phyloP scores from a whole-genome alignment of 2,888 invertebrate species.

The Augochlorella aurata region DNA sequence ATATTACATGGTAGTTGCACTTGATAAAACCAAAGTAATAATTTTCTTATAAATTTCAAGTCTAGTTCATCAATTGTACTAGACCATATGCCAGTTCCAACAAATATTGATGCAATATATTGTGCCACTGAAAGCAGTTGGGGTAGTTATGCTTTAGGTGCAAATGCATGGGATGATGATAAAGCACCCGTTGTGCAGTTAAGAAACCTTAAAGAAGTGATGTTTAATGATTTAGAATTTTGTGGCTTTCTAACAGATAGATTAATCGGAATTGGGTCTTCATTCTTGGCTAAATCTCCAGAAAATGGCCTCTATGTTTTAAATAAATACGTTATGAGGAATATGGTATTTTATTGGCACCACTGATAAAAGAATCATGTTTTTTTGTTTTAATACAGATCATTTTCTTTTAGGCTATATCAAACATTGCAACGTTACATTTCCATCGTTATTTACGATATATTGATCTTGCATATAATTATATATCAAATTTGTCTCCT shows the following conservation, averaged over 20 bases:
- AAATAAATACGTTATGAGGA: constrained; percentile 83
- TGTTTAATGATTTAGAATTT: constrained; percentile 69
- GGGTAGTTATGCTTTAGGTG: constrained; percentile 66
- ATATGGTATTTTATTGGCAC: constrained; percentile 68
- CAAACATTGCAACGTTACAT: constrained; percentile 83
- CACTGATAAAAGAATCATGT: neutral
- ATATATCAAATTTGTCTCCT: constrained; percentile 83
- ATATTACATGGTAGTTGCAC: neutral
- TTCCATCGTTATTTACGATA: constrained; percentile 85
- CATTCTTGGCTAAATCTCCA: constrained; percentile 84
- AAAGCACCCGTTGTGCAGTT: constrained; percentile 66
- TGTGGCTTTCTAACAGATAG: constrained; percentile 83
- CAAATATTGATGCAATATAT: constrained; percentile 44
- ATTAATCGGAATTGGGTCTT: constrained; percentile 83
- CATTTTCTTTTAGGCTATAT: constrained; percentile 76
- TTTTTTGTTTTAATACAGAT: neutral
- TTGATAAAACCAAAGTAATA: neutral
- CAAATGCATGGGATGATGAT: constrained; percentile 68
- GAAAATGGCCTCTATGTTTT: constrained; percentile 83
- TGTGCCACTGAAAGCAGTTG: constrained; percentile 66
- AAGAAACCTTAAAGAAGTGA: constrained; percentile 42
- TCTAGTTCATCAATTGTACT: constrained; percentile 26
- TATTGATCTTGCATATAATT: constrained; percentile 85
- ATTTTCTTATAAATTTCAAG: constrained; percentile 22
- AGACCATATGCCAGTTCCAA: constrained; percentile 12